Evolutionary conservation across 2,797 vertebrate genomes (phyloP), one percentile per base, ranked within the genome.

Genomic region (Myoxocephalus aenaeus): DNA sequence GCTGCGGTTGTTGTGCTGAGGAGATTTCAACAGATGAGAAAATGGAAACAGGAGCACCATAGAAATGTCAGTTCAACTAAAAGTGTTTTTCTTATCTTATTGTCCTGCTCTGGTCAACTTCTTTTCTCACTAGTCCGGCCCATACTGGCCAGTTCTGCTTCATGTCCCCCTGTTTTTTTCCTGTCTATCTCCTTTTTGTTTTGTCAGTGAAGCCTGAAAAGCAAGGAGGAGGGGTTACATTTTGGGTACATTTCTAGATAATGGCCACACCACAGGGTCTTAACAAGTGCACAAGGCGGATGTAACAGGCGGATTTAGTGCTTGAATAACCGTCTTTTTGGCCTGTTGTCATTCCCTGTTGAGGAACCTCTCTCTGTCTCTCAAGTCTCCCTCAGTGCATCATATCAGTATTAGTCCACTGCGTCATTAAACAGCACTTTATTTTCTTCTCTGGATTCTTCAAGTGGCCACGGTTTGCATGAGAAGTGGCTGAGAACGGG

Each of bases 391-490:
- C 51, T 25, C 13, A 3, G 15, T 40, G 46, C 38, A 59, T 29
- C 29, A 8, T 27, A 36, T 36, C n/a, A 25, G n/a, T 36, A 2
- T 50, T 32, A 44, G 51, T 65, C 25, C 46, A 10, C 34, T 51
- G 22, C 7, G 22, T n/a, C 48, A 27, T 68, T 44, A 68, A 69
- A 68, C 50, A 44, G 5, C 22, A 20, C 18, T 53, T 61, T 53
- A 50, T 80, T 18, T 66, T 36, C 65, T 36, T 51, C 63, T 54
- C 62, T 12, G 32, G 77, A 76, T 76, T 80, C 86, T 76, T 76
- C 82, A 42, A 51, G 63, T 20, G 67, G 48, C 72, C 54, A 50
- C 59, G 14, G 87, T 89, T 91, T 91, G 88, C 80, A 91, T 92
- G 81, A 88, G 72, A 90, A 89, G 77, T 75, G 68, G 76, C 75